Base-by-base conservation (phyloP, 2,113 vertebrate species). In the Ophiodon elongatus region DNA sequence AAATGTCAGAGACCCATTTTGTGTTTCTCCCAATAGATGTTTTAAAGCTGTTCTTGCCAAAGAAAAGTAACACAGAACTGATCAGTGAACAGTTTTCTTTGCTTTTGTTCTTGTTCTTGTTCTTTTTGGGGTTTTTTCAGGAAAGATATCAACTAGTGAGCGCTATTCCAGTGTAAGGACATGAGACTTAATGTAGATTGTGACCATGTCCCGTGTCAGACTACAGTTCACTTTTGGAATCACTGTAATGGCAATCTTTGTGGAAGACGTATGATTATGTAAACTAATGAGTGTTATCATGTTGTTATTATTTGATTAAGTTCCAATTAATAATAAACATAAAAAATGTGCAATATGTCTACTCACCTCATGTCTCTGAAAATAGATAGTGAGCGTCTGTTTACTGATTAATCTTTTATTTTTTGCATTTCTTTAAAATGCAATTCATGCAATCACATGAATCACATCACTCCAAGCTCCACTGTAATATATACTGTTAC, bases 301-400 rank as follows among this genome's bases (percentile, higher is more conserved):
- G 90, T 93, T 94, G 86, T 91, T 83, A 90, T 90, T 88, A 92
- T 90, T 92, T 93, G 90, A 88, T 94, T 95, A 84, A 86, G 91
- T 95, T 95, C 70, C 89, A 90, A 84, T 93, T 93, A 95, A 92
- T 95, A 96, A 95, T 95, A 95, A 95, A 96, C 90, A 85, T 76
- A 75, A 56, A 86, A 95, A 89, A 93, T 77, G 33, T 81, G 47
- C 72, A 43, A 37, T 79, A 65, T 66, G n/a, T 83, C 19, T 59
- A 35, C 59, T 69, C 29, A 73, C 6, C 19, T 67, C 4, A 37
- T 62, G 37, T 76, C 37, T 78, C 21, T 78, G 10, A 60, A 31
- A 33, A 47, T 50, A 31, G 31, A 54, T 21, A 31, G 9, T 43
- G 1, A 52, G 21, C 52, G 15, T 63, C 6, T 78, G 13, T 70